Evolutionary conservation across 2,888 invertebrate genomes (phyloP), one percentile per base, ranked within the genome.

Genomic region (Leptinotarsa haldemani): DNA sequence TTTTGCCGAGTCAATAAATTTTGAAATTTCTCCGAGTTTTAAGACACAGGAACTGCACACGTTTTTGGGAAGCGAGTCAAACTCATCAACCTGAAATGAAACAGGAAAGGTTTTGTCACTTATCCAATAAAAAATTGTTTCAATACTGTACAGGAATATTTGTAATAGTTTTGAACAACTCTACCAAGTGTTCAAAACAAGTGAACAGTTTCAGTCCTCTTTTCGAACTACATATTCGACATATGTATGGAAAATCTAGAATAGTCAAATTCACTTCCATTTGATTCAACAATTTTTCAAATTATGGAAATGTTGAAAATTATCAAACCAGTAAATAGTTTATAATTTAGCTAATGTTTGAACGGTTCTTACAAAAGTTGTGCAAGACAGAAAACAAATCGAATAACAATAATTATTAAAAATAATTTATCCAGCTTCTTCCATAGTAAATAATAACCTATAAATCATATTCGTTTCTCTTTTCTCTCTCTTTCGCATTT

Each of bases 141-240:
- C 4, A n/a, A n/a, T n/a, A 61, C 30, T 18, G n/a, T 61, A 61
- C 40, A 61, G 16, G 40, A 61, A 61, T 61, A 40, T 61, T 61
- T 2, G 61, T 61, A 30, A 61, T n/a, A n/a, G 25, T 61, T 16
- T 61, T 25, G n/a, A 61, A 61, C 15, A 61, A 5, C 30, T 61
- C 61, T 40, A 16, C n/a, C n/a, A 61, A 61, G 4, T 25, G n/a
- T 40, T 30, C 61, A 30, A 16, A 40, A 30, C 9, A 61, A n/a
- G 15, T 9, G 30, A 61, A 61, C 1, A 16, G 4, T 61, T 61
- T n/a, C 40, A 61, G 12, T 7, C 30, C 40, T 61, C 5, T 61
- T 61, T 30, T 61, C 13, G 61, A 61, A 30, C 30, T n/a, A 18
- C 61, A 61, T 30, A 61, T 61, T 30, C 61, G 40, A 61, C 61